Evolutionary conservation across 2,888 invertebrate species (phyloP), one percentile per base, ranked within the genome.

Genomic region (Conus canariensis): DNA sequence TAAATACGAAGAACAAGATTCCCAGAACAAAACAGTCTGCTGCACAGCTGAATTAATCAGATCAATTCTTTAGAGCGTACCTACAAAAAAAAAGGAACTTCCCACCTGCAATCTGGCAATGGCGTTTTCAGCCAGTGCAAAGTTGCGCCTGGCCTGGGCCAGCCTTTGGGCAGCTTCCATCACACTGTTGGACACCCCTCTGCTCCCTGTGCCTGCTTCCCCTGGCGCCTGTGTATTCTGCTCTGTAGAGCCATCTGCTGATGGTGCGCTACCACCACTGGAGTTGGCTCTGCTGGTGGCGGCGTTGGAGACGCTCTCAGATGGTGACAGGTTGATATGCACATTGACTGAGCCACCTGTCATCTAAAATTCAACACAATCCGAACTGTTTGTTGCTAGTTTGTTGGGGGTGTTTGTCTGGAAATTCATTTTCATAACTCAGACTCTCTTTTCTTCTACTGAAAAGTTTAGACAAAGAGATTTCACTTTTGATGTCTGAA

Each of bases 51-150:
- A 45, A 45, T 45, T 45, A 45, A 45, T 45, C 45, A 45, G 45
- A 45, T 45, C 45, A 45, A 45, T 45, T 45, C 45, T 45, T 45
- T 45, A 45, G 45, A 45, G 45, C 45, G 4, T 45, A 45, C 45
- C 4, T 45, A 45, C 45, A 45, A 67, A 85, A 85, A 85, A 22
- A n/a, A 22, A 58, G 45, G 58, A 58, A 0, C 10, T 16, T n/a
- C 90, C 91, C 88, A 95, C 95, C 94, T 97, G 97, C 82, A 97
- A 94, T 80, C 96, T 95, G 86, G 95, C 95, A 56, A 97, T 95
- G 2, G 97, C 96, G 85, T 96, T 95, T 92, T 96, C 96, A 5
- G 97, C 97, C 77, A 96, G 95, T 77, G 96, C 95, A 85, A 97
- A 92, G 97, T 97, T 97, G 80, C 95, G 94, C 30, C 95, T 93